Evolutionary conservation across 1,140 invertebrate species (phyloP), one percentile per base, ranked within the genome.

Genomic region (Asbolus verrucosus): DNA sequence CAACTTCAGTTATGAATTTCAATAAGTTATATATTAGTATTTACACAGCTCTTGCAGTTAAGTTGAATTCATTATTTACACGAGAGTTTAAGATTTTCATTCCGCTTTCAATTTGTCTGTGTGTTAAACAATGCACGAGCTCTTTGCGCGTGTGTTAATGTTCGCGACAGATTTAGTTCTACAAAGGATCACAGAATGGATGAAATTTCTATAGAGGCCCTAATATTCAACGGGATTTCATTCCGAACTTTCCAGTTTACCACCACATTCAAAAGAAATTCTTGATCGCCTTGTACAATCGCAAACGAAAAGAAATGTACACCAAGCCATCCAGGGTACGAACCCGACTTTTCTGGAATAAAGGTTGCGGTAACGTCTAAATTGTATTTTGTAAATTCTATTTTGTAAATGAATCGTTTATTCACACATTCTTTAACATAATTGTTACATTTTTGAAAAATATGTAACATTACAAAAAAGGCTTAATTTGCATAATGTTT

Each of bases 1-100:
- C 38, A 73, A 74, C 62, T 74, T 69, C 50, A 66, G 70, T 72
- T 76, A 76, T 76, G 74, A 76, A 76, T 76, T 76, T 76, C 72
- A 74, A 73, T 73, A 75, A 73, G 69, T 71, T 72, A 75, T 73
- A 73, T 73, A 76, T 76, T 71, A 71, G 72, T 76, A 74, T 75
- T 75, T 76, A 70, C 74, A 60, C 66, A 71, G 63, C 15, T 38
- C 66, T 70, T 59, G 31, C 31, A 60, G 16, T 36, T 27, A 41
- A 61, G 21, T 68, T 38, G 46, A 31, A 65, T 73, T 67, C 69
- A 68, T 75, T 75, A 71, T 75, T 73, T 71, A 69, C 69, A 73
- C 65, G 72, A 38, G 71, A 75, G 72, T 71, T 75, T 73, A 65
- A 73, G 69, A 70, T 73, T 75, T 71, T 73, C 72, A 68, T 59